phyloP scores from a whole-genome alignment of 2,888 invertebrate species.

The Omphaloscelis lunosa region DNA sequence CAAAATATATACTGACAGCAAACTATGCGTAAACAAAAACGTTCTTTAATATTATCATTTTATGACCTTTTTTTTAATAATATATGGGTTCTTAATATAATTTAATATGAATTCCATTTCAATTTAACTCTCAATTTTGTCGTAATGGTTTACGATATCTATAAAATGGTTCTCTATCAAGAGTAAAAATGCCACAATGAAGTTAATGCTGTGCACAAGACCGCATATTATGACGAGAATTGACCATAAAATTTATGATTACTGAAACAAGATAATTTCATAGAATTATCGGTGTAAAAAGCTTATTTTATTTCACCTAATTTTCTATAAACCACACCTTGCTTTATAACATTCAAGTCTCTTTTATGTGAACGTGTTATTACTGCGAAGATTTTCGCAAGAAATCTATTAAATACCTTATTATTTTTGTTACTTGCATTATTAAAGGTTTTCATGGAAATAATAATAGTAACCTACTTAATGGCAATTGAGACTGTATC shows the following conservation, averaged over 20 bases:
- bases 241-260: conserved; percentile 62
- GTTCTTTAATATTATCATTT: conserved; percentile 5
- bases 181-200: conserved; percentile 37
- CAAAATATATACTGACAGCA: conserved; percentile 31
- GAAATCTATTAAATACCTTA: conserved; percentile 12
- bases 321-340: conserved; percentile 50
- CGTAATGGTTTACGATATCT: conserved; percentile 20
- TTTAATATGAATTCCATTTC: conserved; percentile 1
- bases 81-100: conserved; percentile 1
- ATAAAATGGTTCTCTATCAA: conserved; percentile 30
- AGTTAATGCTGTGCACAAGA: conserved; percentile 32
- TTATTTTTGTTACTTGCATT: conserved; percentile 10
- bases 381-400: conserved; percentile 21
- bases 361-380: not conserved
- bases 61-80: conserved; percentile 16
- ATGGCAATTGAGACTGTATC: not conserved
- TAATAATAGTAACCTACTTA: not conserved
- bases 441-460: conserved; percentile 20
- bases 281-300: conserved; percentile 53
- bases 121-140: not conserved
- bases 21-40: conserved; percentile 29
- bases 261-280: conserved; percentile 59
- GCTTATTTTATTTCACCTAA: conserved; percentile 53
- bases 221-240: conserved; percentile 50
- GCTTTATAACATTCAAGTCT: not conserved